phyloP scores from a whole-genome alignment of 2,113 vertebrate species.

The Sebastes fasciatus region DNA sequence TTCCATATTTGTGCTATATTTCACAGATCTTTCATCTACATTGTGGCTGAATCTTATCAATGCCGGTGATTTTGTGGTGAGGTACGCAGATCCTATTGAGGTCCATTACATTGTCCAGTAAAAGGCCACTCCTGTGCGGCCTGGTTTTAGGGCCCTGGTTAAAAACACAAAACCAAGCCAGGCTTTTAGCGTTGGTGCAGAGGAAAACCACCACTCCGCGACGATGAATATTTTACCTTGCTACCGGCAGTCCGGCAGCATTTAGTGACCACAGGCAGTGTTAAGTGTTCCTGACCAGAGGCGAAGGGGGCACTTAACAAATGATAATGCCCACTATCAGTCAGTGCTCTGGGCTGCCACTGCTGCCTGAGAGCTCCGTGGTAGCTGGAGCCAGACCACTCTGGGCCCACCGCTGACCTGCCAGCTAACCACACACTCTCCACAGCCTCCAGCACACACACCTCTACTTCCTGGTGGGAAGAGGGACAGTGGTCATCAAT shows the following conservation, averaged over 20 bases:
- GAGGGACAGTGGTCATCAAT: constrained; percentile 38
- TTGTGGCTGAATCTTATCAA: constrained; percentile 30
- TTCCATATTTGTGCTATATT: constrained; percentile 33
- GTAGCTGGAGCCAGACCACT: constrained; percentile 80
- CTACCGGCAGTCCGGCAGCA: constrained; percentile 83
- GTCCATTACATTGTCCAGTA: constrained; percentile 76
- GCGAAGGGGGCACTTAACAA: constrained; percentile 88
- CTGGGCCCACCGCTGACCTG: constrained; percentile 76
- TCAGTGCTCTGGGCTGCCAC: constrained; percentile 76
- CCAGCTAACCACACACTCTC: constrained; percentile 83
- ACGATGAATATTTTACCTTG: constrained; percentile 88
- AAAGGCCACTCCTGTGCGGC: constrained; percentile 65
- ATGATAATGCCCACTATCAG: constrained; percentile 86
- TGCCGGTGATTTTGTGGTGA: constrained; percentile 68
- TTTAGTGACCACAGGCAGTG: constrained; percentile 87
- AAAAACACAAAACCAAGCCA: constrained; percentile 84
- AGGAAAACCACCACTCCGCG: constrained; percentile 86
- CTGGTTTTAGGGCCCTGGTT: constrained; percentile 83
- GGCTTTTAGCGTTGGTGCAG: constrained; percentile 83
- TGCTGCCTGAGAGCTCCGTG: constrained; percentile 78
- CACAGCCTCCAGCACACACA: constrained; percentile 69
- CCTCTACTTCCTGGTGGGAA: constrained; percentile 67
- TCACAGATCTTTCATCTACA: constrained; percentile 22
- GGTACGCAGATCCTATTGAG: constrained; percentile 40
- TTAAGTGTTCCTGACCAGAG: constrained; percentile 88